These are phyloP conservation scores for Marisa cornuarietis DNA, from an alignment of 1,140 invertebrate genomes.

Conservation along the genomic window DNA sequence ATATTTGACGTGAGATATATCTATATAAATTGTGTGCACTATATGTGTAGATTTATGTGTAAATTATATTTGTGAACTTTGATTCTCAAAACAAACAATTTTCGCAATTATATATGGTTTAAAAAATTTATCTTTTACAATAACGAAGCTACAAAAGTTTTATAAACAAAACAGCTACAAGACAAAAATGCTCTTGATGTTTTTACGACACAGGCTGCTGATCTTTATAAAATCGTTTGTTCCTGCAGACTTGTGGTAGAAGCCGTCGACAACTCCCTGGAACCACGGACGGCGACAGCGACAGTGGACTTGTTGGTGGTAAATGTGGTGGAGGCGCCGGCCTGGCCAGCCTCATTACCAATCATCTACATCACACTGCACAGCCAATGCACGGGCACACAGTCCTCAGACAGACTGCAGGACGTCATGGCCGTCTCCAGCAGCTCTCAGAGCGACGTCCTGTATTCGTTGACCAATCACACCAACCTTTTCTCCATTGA, in stretches of 20 bases:
- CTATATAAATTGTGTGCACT: too few relatives aligned
- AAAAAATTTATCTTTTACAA: too few relatives aligned
- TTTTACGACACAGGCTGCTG: too few relatives aligned
- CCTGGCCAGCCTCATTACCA: constrained; percentile 33
- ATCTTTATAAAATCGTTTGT: too few relatives aligned
- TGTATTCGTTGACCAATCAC: constrained; percentile 29
- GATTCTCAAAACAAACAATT: too few relatives aligned
- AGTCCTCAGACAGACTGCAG: constrained; percentile 17
- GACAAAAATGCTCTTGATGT: too few relatives aligned
- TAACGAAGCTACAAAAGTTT: too few relatives aligned
- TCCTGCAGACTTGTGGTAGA: constrained; percentile 26
- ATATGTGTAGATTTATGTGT: too few relatives aligned
- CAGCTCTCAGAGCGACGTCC: constrained; percentile 11
- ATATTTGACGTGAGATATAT: too few relatives aligned
- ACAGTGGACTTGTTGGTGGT: constrained; percentile 33
- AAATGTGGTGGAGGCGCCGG: constrained; percentile 41
- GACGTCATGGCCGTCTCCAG: constrained; percentile 23
- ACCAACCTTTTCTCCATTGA: constrained; percentile 25
- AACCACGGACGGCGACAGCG: constrained; percentile 25
- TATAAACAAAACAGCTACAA: too few relatives aligned
- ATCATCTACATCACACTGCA: constrained; percentile 20
- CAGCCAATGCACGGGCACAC: constrained; percentile 7
- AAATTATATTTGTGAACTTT: too few relatives aligned
- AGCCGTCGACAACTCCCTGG: constrained; percentile 37
- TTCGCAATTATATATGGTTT: too few relatives aligned